These are phyloP conservation scores for Aphrophora alni DNA, from an alignment of 2,888 invertebrate species.

Conservation along the genomic window DNA sequence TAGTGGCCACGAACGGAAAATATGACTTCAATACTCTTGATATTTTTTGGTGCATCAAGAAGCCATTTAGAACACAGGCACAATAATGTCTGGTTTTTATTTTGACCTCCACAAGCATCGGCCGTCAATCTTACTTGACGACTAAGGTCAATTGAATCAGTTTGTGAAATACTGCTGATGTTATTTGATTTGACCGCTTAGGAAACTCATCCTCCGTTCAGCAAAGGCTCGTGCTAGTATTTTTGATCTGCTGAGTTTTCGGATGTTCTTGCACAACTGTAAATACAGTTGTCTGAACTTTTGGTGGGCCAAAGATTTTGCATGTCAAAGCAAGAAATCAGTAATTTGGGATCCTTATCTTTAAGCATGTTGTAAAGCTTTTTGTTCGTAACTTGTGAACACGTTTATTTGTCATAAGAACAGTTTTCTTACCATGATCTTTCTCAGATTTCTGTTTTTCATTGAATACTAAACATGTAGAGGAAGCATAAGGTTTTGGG, in stretches of 20 bases:
- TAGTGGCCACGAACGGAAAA: slow-evolving; percentile 17
- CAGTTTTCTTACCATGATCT: neutral
- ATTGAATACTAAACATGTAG: neutral
- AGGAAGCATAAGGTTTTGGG: neutral
- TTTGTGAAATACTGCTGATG: slow-evolving; percentile 50
- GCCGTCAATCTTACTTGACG: slow-evolving; percentile 31
- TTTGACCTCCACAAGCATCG: slow-evolving; percentile 42
- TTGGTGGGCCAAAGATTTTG: neutral
- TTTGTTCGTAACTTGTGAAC: slow-evolving; percentile 2
- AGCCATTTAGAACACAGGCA: neutral
- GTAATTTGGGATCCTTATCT: slow-evolving; percentile 10
- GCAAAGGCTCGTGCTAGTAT: slow-evolving; percentile 42
- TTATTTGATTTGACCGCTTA: slow-evolving; percentile 53
- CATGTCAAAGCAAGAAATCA: slow-evolving; percentile 7
- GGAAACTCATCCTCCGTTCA: slow-evolving; percentile 52
- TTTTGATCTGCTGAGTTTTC: slow-evolving; percentile 4
- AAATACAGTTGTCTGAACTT: slow-evolving; percentile 15
- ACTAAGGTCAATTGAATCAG: slow-evolving; percentile 26
- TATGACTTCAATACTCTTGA: neutral
- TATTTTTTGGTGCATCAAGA: neutral
- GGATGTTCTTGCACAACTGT: slow-evolving; percentile 11
- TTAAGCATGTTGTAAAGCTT: slow-evolving; percentile 9
- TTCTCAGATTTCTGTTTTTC: slow-evolving; percentile 12
- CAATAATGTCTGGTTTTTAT: slow-evolving; percentile 49
- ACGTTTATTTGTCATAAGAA: neutral